Conservation (phyloP, 2,797 vertebrate genomes). For the Rachycentron canadum region DNA sequence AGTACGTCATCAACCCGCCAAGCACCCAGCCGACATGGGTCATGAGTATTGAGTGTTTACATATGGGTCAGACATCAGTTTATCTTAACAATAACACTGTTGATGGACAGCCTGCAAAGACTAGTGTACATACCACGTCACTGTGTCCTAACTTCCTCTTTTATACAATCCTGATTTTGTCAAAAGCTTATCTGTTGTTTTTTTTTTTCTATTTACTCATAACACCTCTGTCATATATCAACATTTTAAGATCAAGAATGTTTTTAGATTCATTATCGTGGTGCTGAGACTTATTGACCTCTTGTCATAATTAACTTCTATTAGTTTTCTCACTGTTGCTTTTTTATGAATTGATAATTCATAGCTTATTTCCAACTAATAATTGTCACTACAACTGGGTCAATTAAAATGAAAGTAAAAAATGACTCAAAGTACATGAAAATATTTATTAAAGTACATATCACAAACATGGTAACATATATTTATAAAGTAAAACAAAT, state of each 20-base stretch:
- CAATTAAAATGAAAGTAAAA: slow-evolving; percentile 13
- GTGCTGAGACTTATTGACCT: background rate
- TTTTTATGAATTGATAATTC: background rate
- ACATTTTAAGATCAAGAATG: background rate
- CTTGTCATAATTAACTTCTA: background rate
- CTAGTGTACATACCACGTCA: background rate
- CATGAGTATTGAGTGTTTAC: slow-evolving; percentile 30
- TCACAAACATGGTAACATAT: slow-evolving; percentile 68
- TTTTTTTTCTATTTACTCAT: background rate
- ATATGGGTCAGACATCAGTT: slow-evolving; percentile 21
- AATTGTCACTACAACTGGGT: too few species aligned
- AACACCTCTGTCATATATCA: background rate
- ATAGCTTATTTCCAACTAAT: background rate
- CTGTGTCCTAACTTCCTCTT: background rate
- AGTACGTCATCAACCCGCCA: slow-evolving; percentile 44
- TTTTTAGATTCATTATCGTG: background rate
- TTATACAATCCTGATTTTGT: background rate
- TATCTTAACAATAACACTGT: slow-evolving; percentile 33
- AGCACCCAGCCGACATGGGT: background rate
- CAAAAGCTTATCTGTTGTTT: background rate
- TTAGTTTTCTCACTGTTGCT: background rate
- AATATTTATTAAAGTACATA: slow-evolving; percentile 85
- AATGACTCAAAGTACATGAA: slow-evolving; percentile 60
- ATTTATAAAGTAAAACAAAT: slow-evolving; percentile 67
- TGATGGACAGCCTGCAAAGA: slow-evolving; percentile 8